Base-by-base conservation (phyloP, 2,797 vertebrate species). In the Neostethus bicornis region DNA sequence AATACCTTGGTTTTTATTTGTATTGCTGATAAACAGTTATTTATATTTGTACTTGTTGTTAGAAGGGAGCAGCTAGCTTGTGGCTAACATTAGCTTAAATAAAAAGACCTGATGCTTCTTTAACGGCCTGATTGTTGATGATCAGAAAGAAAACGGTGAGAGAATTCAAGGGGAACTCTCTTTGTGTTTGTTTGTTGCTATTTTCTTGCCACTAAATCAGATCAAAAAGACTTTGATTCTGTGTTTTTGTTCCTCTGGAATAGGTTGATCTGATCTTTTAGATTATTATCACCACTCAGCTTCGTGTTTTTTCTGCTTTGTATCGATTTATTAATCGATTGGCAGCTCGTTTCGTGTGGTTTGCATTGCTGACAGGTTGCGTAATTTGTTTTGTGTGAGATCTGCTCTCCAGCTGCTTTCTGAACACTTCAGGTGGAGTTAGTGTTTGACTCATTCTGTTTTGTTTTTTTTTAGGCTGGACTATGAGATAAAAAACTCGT, bases 81-180 rank as follows among this genome's bases (percentile, higher is more conserved):
- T 16, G n/a, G 79, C 79, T 84, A 76, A 61, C 79, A 46, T 70
- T 86, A 86, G 80, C 81, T 3, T n/a, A 52, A 59, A 56, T 57
- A 70, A 66, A 63, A 72, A 53, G 66, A 49, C 66, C 46, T 63
- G 68, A 34, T 17, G 73, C 68, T 85, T 80, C 79, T 74, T 48
- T 74, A 77, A 80, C 70, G 49, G 32, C 43, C 47, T 17, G 53
- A 25, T 51, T 17, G 53, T 23, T 39, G 44, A 55, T 51, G 41
- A 71, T 44, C 42, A 46, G 8, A 26, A 0, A 28, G 42, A 39
- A 51, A 44, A 57, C 64, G 13, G 61, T n/a, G n/a, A n/a, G n/a
- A n/a, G n/a, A n/a, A n/a, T n/a, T 0, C 11, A 10, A 5, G 23
- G 23, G 7, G n/a, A 20, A 35, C 4, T 48, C n/a, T 32, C 20